A percentile compares a stretch with the other conserved stretches of the same genome.
phyloP scores from a whole-genome alignment of 2,888 invertebrate species.

The Drosophila hawaiiensis region DNA sequence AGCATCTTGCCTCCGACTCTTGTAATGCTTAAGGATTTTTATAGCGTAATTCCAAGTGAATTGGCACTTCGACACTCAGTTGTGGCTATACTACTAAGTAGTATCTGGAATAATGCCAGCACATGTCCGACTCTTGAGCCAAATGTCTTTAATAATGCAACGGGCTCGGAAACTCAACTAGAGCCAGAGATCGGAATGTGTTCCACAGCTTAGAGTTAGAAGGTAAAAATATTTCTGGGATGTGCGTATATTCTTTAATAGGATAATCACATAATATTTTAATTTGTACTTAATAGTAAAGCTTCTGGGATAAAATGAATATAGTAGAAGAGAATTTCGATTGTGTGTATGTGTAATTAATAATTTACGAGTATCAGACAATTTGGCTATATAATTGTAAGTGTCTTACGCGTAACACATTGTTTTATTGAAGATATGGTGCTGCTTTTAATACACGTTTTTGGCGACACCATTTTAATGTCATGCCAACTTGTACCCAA shows the following conservation, averaged over 20 bases:
- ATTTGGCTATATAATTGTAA: background rate
- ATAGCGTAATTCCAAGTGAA: conserved; percentile 70
- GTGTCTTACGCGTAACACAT: conserved; percentile 13
- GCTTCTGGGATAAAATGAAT: background rate
- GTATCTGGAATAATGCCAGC: conserved; percentile 48
- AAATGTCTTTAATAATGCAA: conserved; percentile 46
- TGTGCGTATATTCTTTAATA: background rate
- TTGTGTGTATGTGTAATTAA: background rate
- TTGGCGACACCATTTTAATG: conserved; percentile 35
- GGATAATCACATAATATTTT: background rate
- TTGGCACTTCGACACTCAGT: conserved; percentile 51
- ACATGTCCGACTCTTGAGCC: conserved; percentile 45
- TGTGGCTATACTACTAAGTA: conserved; percentile 12
- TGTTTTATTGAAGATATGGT: conserved; percentile 19
- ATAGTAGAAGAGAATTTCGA: background rate
- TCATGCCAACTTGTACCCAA: conserved; percentile 22
- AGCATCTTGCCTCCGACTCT: conserved; percentile 38
- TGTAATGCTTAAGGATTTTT: conserved; percentile 74
- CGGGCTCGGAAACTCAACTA: conserved; percentile 5
- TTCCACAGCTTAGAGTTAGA: background rate
- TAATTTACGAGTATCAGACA: conserved; percentile 14
- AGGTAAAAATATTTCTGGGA: background rate
- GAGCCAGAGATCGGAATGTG: background rate
- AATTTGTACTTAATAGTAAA: background rate
- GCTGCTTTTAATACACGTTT: conserved; percentile 13